Percentiles rank a stretch among this genome's conserved stretches.
These are phyloP conservation scores for Dipodomys merriami DNA, from an alignment of 2,113 vertebrate species.

Conservation along the genomic window DNA sequence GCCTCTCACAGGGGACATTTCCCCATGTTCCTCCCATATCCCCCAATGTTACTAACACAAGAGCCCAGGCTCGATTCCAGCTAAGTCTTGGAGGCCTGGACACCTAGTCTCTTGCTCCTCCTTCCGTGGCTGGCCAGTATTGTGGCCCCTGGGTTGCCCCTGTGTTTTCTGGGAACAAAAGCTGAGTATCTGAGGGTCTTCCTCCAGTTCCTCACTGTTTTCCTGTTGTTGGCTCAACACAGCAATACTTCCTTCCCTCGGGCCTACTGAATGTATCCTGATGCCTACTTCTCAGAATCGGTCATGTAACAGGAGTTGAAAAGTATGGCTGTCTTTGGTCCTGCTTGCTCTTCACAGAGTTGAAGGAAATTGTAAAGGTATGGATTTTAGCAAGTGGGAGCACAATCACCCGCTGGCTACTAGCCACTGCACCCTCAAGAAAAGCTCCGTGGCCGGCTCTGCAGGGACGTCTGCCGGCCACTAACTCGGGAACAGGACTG, in stretches of 20 bases:
- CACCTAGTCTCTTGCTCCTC: accelerated
- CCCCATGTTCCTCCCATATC: neutral
- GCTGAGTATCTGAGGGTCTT: accelerated
- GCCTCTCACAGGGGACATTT: neutral
- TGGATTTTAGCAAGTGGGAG: neutral
- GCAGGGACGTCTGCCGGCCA: neutral
- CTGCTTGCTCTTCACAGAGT: neutral
- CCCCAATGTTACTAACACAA: neutral
- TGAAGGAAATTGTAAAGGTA: neutral
- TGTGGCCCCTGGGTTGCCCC: accelerated
- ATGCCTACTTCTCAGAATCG: neutral
- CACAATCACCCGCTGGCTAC: neutral
- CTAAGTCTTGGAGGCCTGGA: neutral
- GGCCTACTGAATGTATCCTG: neutral
- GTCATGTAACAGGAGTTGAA: neutral
- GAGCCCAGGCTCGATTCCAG: neutral
- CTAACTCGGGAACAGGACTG: neutral
- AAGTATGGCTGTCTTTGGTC: neutral
- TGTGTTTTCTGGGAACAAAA: neutral
- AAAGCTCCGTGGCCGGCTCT: neutral
- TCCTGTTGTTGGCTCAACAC: neutral
- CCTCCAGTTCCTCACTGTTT: neutral
- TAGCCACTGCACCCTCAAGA: neutral
- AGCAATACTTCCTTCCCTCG: neutral
- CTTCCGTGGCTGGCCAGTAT: neutral